Conservation (phyloP, 2,888 invertebrate species). For the Tromatobia lineatoria region DNA sequence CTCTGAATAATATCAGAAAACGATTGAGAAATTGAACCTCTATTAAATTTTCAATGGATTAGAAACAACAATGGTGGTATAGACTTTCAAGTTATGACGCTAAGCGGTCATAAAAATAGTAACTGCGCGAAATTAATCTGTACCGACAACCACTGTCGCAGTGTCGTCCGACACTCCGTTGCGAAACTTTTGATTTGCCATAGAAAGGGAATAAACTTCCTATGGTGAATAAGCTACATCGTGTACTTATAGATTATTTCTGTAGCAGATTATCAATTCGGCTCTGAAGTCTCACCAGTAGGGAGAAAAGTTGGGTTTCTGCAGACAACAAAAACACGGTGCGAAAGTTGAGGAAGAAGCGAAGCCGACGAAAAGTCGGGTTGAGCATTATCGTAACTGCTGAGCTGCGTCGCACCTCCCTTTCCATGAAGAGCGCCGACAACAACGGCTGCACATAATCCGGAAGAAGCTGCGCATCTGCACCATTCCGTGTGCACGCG, state of each 20-base stretch:
- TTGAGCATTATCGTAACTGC: slow-evolving; percentile 16
- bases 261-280: not conserved
- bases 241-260: not conserved
- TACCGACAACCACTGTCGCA: too few relatives aligned
- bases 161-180: too few relatives aligned
- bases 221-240: not conserved
- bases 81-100: too few relatives aligned
- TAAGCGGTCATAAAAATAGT: too few relatives aligned
- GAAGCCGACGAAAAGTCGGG: slow-evolving; percentile 5
- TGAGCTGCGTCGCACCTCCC: not conserved
- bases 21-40: too few relatives aligned
- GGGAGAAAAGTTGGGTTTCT: not conserved
- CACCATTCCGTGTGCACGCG: not conserved
- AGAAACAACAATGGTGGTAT: too few relatives aligned
- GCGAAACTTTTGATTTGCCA: not conserved
- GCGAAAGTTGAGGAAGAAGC: not conserved
- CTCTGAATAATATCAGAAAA: too few relatives aligned
- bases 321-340: not conserved
- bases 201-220: not conserved
- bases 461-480: slow-evolving; percentile 32
- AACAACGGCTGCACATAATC: slow-evolving; percentile 33
- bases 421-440: not conserved
- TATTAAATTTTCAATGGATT: too few relatives aligned
- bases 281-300: not conserved
- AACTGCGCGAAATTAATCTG: too few relatives aligned